Evolutionary conservation across 2,797 vertebrate species (phyloP).

Genomic region (Pelochelys cantorii): DNA sequence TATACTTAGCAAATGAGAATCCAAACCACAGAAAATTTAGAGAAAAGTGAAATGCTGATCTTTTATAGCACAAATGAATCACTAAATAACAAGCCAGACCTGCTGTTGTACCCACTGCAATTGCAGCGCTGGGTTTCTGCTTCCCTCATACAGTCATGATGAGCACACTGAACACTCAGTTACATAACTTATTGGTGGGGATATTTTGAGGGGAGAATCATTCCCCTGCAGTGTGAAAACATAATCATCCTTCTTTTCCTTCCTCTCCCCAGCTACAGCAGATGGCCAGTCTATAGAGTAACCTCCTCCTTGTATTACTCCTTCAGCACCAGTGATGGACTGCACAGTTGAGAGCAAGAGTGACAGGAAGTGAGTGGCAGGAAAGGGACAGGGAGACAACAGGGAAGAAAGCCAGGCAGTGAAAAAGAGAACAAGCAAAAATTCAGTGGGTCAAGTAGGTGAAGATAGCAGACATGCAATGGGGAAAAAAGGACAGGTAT

Average conservation of each 20-base stretch:
- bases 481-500: not conserved
- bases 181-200: not conserved
- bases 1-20: fast-evolving
- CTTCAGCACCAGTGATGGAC: not conserved
- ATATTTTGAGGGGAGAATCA: not conserved
- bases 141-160: not conserved
- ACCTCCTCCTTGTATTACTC: not conserved
- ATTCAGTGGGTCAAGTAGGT: not conserved
- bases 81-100: fast-evolving
- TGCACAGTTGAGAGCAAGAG: not conserved
- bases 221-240: not conserved
- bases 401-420: not conserved
- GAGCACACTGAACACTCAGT: not conserved
- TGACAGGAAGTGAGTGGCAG: not conserved
- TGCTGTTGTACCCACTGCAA: not conserved
- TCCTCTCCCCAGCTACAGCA: not conserved
- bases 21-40: fast-evolving
- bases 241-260: not conserved
- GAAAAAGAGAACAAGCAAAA: not conserved
- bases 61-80: fast-evolving
- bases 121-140: fast-evolving
- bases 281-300: not conserved
- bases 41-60: fast-evolving
- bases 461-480: not conserved
- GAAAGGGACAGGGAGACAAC: not conserved